Percentiles rank a stretch among this genome's conserved stretches.
Conservation (phyloP, 2,797 vertebrate species). For the Parambassis ranga region DNA sequence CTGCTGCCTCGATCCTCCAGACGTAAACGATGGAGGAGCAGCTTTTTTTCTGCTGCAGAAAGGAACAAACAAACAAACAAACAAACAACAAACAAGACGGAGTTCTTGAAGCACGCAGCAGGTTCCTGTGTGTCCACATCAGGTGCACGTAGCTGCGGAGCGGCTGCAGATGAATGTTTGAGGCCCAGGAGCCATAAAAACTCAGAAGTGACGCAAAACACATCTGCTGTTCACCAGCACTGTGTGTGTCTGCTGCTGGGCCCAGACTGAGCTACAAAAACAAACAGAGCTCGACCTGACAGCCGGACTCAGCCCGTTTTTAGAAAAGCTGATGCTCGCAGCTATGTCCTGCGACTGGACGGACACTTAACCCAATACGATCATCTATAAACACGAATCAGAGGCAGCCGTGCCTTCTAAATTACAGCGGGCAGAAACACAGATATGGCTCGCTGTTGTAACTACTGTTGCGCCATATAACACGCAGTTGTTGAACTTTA, state of each 20-base stretch:
- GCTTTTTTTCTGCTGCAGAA: neutral
- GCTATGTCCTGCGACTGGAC: neutral
- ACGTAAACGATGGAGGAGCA: neutral
- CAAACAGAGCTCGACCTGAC: conserved; percentile 11
- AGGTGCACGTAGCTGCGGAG: conserved; percentile 7
- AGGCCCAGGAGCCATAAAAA: conserved; percentile 24
- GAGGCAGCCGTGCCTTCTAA: neutral
- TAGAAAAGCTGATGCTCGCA: neutral
- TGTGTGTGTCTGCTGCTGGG: neutral
- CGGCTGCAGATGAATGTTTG: neutral
- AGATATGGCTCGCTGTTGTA: neutral
- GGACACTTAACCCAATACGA: neutral
- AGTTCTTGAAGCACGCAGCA: conserved; percentile 15
- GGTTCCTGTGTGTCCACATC: conserved; percentile 12
- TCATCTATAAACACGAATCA: neutral
- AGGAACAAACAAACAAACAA: neutral
- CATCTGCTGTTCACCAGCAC: conserved; percentile 29
- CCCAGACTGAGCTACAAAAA: neutral
- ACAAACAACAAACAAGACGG: too few relatives aligned
- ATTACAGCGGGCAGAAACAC: neutral
- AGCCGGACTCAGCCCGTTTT: neutral
- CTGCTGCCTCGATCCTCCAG: neutral
- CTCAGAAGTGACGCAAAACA: conserved; percentile 8
- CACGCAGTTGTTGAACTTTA: neutral
- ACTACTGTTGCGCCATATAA: neutral